Evolutionary conservation across 2,113 vertebrate species (phyloP).

Genomic region (Procapra przewalskii): DNA sequence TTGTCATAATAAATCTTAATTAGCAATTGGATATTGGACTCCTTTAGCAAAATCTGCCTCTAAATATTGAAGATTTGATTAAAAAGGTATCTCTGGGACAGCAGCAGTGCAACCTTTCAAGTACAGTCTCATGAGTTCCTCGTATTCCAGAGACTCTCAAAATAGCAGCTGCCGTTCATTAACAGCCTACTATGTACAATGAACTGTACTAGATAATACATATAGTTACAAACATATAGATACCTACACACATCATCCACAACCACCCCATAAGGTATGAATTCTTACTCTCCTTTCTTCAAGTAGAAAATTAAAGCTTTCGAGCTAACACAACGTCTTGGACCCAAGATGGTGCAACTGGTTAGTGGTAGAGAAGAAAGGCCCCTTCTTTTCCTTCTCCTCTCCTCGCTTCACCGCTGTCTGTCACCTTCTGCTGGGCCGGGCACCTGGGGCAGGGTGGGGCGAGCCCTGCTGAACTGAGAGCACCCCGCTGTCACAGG

Average conservation of each 20-base stretch:
- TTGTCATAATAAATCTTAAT: background rate
- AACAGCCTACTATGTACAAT: background rate
- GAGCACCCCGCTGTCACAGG: rapidly evolving
- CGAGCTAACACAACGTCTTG: rapidly evolving
- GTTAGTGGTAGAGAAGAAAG: rapidly evolving
- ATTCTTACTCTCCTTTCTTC: background rate
- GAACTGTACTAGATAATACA: background rate
- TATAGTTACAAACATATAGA: background rate
- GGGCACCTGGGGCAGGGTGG: background rate
- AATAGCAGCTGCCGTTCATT: too few species aligned
- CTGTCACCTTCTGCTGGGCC: background rate
- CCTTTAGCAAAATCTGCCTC: background rate
- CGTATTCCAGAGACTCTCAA: background rate
- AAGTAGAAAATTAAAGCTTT: background rate
- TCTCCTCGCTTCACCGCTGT: background rate
- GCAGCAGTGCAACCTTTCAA: background rate
- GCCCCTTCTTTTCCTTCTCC: background rate
- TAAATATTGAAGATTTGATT: background rate
- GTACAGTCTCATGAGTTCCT: background rate
- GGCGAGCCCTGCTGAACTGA: background rate
- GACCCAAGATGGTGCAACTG: background rate
- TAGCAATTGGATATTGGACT: background rate
- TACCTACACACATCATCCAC: too few species aligned
- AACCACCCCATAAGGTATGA: background rate
- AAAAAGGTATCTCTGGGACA: background rate